Conservation (phyloP, 2,888 invertebrate genomes). For the Byasa hedistus region DNA sequence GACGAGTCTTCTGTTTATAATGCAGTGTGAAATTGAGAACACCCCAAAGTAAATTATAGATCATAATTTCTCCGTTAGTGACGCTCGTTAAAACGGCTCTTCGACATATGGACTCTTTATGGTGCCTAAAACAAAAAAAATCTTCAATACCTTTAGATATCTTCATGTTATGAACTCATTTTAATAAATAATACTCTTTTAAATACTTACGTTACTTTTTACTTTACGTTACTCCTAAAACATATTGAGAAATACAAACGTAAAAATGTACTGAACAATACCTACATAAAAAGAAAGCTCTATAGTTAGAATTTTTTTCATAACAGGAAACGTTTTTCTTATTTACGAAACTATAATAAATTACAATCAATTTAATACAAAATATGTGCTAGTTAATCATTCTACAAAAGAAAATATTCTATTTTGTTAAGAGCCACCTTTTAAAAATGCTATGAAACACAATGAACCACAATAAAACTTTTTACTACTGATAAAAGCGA, state of each 20-base stretch:
- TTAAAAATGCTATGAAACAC: neutral
- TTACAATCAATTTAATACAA: no score
- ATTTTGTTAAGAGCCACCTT: neutral
- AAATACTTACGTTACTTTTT: no score
- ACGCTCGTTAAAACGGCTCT: slow-evolving; percentile 36
- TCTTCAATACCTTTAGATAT: neutral
- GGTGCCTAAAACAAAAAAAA: slow-evolving; percentile 12
- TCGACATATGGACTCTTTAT: slow-evolving; percentile 23
- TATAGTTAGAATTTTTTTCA: no score
- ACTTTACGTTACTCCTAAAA: no score
- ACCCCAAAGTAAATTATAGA: slow-evolving; percentile 32
- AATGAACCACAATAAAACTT: neutral
- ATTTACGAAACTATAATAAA: no score
- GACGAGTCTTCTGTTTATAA: slow-evolving; percentile 37
- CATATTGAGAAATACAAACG: no score
- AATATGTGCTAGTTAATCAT: neutral
- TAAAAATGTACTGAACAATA: no score
- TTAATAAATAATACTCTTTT: no score
- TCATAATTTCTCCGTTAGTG: slow-evolving; percentile 34
- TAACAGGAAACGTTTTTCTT: no score
- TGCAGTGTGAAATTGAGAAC: slow-evolving; percentile 48
- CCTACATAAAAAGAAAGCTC: no score
- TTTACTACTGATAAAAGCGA: neutral
- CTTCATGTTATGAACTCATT: neutral
- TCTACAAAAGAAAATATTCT: neutral